Conservation (phyloP, 2,888 invertebrate species). For the Nemurella pictetii region DNA sequence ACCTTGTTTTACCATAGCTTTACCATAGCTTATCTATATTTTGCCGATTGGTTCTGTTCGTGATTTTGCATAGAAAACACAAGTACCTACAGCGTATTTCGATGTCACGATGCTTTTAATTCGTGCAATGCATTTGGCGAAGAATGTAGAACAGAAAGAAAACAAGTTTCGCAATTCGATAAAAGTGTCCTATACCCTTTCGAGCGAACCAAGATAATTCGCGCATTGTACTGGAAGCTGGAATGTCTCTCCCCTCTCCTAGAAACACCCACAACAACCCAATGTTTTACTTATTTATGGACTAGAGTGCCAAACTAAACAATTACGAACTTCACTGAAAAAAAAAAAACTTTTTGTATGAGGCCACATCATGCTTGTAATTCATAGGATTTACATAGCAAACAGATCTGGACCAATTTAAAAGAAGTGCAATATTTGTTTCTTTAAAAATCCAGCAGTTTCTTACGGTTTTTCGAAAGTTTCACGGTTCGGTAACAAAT, state of each 20-base stretch:
- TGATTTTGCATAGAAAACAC: too few species aligned
- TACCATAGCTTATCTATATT: too few species aligned
- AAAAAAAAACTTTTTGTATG: neutral
- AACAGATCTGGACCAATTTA: slow-evolving; percentile 13
- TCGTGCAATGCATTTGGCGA: neutral
- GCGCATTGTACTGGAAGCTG: too few species aligned
- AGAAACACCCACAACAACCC: too few species aligned
- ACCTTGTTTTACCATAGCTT: too few species aligned
- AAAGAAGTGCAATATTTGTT: slow-evolving; percentile 27
- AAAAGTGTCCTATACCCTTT: neutral
- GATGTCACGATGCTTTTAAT: neutral
- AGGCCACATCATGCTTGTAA: neutral
- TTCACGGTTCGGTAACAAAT: slow-evolving; percentile 12
- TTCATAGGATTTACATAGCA: slow-evolving; percentile 13
- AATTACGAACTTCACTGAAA: slow-evolving; percentile 14
- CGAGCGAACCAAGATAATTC: neutral
- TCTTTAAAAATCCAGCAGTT: slow-evolving; percentile 6
- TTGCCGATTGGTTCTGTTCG: too few species aligned
- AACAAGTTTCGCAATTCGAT: neutral
- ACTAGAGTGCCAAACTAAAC: slow-evolving; percentile 7
- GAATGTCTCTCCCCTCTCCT: neutral
- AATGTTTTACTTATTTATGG: neutral
- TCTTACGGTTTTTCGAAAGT: neutral
- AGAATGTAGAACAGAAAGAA: neutral
- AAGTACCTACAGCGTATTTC: neutral